Base-by-base conservation (phyloP, 2,888 invertebrate genomes). In the Lasioglossum calceatum region DNA sequence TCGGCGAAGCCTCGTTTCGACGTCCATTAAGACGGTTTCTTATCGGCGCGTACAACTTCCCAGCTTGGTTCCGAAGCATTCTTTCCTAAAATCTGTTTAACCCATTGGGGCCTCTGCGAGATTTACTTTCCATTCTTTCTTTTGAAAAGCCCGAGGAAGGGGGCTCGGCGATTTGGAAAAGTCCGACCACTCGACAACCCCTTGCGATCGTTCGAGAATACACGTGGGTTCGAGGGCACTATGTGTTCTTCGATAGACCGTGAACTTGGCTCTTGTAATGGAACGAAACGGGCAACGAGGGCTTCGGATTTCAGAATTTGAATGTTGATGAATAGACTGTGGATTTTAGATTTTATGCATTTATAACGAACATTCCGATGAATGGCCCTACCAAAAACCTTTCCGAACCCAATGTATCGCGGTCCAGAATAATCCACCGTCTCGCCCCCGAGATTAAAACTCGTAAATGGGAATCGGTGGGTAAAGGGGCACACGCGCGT, bases 21-120 rank as follows among this genome's bases (percentile, higher is more conserved):
- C 79, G 75, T 86, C 81, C 88, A 91, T 92, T 90, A 91, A 87
- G 88, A 87, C 85, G 86, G 23, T 54, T 82, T 71, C 89, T 92
- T 92, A 91, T 92, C 92, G 86, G 61, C 81, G 80, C 76, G 86
- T 32, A 84, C 54, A 54, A 82, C 87, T 90, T 88, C 89, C 88
- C 84, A 81, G 77, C 79, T 77, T 54, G 27, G 19, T 71, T 73
- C 67, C 71, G 58, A 82, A 87, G 84, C 90, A 82, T 77, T 82
- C 84, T 90, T 85, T 84, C 85, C 88, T 23, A 0, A 87, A 90
- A 88, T 91, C 88, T 82, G 88, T 85, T 92, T 89, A 77, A 79
- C 84, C 76, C 79, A 79, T 77, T 84, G 73, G 64, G 54, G 23
- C 8, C 54, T 23, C 54, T 23, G 54, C 54, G 23, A 54, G 23